These are phyloP conservation scores for Lepus americanus DNA, from an alignment of 2,113 vertebrate species.

Conservation along the genomic window DNA sequence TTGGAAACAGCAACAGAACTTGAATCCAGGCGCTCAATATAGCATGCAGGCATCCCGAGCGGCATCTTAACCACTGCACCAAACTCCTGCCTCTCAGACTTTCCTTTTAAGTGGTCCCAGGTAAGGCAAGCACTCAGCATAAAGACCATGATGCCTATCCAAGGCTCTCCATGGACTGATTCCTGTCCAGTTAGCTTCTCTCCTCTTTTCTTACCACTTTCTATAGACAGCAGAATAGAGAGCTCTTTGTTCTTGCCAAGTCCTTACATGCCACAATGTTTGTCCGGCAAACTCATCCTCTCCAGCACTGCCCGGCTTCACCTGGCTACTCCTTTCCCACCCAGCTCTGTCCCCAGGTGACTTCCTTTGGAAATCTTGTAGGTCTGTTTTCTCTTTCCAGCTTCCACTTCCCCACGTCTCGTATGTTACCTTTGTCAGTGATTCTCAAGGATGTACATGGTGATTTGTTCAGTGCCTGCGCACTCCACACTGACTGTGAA, in stretches of 20 bases:
- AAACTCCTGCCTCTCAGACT: neutral
- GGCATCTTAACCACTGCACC: too few relatives aligned
- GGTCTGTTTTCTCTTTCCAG: neutral
- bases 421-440: neutral
- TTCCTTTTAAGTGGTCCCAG: conserved; percentile 8
- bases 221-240: neutral
- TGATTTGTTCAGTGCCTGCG: neutral
- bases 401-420: neutral
- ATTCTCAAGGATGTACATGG: neutral
- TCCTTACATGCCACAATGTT: conserved; percentile 15
- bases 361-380: conserved; percentile 8
- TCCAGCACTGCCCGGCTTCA: neutral
- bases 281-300: conserved; percentile 31
- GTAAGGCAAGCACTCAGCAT: conserved; percentile 2
- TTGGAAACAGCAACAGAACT: too few relatives aligned
- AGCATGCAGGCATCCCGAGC: too few relatives aligned
- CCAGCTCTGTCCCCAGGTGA: neutral
- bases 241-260: neutral
- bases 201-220: neutral
- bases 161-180: neutral
- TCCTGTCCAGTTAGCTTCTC: neutral
- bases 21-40: too few relatives aligned
- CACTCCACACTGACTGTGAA: neutral
- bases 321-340: neutral
- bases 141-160: neutral